phyloP scores from a whole-genome alignment of 2,888 invertebrate species.

The Empis stercorea region DNA sequence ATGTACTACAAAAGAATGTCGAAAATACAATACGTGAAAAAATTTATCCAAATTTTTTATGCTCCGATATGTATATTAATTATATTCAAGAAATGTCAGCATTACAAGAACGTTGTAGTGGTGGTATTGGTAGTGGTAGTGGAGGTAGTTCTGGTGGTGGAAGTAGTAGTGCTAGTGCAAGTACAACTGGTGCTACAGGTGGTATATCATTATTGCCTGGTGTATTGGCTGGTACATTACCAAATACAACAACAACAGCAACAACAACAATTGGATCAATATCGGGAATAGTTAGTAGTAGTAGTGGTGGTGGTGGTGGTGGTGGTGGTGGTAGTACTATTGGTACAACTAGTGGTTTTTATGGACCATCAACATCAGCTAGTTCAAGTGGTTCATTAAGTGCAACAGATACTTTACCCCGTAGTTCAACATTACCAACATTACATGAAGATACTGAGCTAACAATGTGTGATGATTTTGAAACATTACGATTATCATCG shows the following conservation, averaged over 20 bases:
- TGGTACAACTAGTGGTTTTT: slow-evolving; percentile 17
- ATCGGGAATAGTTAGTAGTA: slow-evolving; percentile 27
- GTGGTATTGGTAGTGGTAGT: slow-evolving; percentile 21
- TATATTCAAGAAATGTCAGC: slow-evolving; percentile 56
- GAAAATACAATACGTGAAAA: slow-evolving; percentile 74
- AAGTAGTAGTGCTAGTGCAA: slow-evolving; percentile 12
- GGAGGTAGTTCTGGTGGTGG: slow-evolving; percentile 23
- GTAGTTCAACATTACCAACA: slow-evolving; percentile 56
- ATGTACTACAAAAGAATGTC: slow-evolving; percentile 66
- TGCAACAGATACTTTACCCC: slow-evolving; percentile 38
- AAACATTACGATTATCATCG: slow-evolving; percentile 22
- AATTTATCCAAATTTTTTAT: slow-evolving; percentile 84
- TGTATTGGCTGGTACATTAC: slow-evolving; percentile 17
- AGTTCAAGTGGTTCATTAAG: slow-evolving; percentile 36
- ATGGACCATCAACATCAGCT: slow-evolving; percentile 34
- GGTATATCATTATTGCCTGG: slow-evolving; percentile 8
- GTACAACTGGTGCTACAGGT: background rate
- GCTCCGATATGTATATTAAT: slow-evolving; percentile 81
- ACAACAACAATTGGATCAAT: slow-evolving; percentile 16
- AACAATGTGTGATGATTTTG: slow-evolving; percentile 34
- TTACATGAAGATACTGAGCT: slow-evolving; percentile 78
- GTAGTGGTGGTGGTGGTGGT: slow-evolving; percentile 32
- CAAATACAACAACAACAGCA: slow-evolving; percentile 14
- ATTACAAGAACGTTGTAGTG: slow-evolving; percentile 34
- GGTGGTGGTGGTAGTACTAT: slow-evolving; percentile 10